These are phyloP conservation scores for Loriculus beryllinus DNA, from an alignment of 2,797 vertebrate species.

Conservation along the genomic window DNA sequence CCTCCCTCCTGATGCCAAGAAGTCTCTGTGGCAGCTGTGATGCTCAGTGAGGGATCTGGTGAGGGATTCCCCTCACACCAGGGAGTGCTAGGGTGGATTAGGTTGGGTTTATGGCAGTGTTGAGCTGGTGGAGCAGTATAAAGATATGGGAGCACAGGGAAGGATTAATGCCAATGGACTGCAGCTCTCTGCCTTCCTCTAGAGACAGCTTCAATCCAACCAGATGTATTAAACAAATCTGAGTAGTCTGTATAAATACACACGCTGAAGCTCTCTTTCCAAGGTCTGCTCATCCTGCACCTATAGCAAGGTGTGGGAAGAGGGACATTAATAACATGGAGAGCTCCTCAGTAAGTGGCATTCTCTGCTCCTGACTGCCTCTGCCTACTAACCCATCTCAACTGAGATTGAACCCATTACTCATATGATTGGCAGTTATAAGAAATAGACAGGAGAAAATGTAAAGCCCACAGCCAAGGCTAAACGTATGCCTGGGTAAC, in stretches of 20 bases:
- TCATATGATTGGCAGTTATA: background rate
- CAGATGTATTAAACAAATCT: background rate
- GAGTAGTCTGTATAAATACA: background rate
- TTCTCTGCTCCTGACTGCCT: background rate
- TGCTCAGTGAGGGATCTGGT: background rate
- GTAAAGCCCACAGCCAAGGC: background rate
- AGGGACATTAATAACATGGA: background rate
- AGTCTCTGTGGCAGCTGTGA: slow-evolving; percentile 25
- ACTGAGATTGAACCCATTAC: background rate
- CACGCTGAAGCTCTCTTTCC: background rate
- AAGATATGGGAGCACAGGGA: slow-evolving; percentile 20
- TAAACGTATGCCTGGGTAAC: background rate
- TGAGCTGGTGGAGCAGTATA: background rate
- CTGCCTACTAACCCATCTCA: background rate
- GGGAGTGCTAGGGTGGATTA: background rate
- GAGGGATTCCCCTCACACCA: background rate
- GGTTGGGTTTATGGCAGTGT: background rate
- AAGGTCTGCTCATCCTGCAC: background rate
- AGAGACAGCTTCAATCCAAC: background rate
- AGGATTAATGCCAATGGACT: slow-evolving; percentile 55
- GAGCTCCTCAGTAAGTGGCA: background rate
- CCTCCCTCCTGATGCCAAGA: background rate
- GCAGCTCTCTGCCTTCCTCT: slow-evolving; percentile 12
- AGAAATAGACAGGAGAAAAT: background rate
- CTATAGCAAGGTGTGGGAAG: background rate